Evolutionary conservation across 2,888 invertebrate genomes (phyloP).

Genomic region (Lasiommata megera): DNA sequence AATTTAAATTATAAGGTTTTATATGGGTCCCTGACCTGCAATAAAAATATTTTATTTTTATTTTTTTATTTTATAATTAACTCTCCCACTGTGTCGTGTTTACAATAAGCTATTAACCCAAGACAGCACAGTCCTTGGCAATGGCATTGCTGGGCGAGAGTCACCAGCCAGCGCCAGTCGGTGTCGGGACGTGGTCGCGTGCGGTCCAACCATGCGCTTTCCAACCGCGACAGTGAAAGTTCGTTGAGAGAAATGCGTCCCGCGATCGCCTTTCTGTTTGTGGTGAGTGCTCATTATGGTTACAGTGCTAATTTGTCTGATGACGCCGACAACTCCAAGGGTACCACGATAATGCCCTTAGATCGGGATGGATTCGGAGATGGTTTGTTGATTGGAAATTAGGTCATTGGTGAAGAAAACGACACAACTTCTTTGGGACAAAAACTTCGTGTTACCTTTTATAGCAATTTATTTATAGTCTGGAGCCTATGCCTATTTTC

Average conservation of each 20-base stretch:
- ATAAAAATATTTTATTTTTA: too few species aligned
- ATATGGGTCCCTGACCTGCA: too few species aligned
- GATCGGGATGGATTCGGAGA: conserved; percentile 14
- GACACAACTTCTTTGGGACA: too few species aligned
- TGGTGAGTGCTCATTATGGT: conserved; percentile 75
- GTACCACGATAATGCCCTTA: conserved; percentile 8
- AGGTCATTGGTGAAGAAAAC: background rate
- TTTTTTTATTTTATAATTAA: too few species aligned
- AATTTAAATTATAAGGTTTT: too few species aligned
- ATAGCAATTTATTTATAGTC: too few species aligned
- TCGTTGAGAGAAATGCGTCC: conserved; percentile 73
- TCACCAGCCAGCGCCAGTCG: conserved; percentile 46
- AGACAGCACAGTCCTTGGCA: conserved; percentile 59
- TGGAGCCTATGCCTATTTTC: too few species aligned
- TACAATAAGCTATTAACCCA: conserved; percentile 15
- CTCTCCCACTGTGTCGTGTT: background rate
- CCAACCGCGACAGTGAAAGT: conserved; percentile 71
- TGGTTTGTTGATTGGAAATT: conserved; percentile 2
- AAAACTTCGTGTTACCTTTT: too few species aligned
- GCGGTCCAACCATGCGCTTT: conserved; percentile 63
- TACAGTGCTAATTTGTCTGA: conserved; percentile 34
- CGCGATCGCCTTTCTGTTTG: conserved; percentile 76
- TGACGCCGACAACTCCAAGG: conserved; percentile 18
- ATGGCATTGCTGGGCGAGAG: conserved; percentile 47
- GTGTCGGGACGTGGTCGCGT: conserved; percentile 55